Evolutionary conservation across 2,888 invertebrate genomes (phyloP), one percentile per base, ranked within the genome.

Genomic region (Agriotes lineatus): DNA sequence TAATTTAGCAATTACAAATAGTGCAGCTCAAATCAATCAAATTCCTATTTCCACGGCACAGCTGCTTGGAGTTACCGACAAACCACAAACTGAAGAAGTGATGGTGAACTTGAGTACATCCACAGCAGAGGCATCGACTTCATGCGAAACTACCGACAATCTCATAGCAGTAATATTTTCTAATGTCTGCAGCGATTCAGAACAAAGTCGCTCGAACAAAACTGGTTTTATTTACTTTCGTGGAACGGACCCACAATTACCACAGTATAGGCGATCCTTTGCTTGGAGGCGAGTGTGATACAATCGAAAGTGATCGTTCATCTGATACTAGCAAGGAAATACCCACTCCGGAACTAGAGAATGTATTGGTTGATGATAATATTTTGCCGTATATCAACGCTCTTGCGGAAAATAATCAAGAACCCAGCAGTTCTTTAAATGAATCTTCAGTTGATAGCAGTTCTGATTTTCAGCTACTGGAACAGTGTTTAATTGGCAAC

Each of bases 251-350:
- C n/a, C 67, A 67, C 19, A 67, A 67, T 42, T 67, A 62, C 42
- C 62, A 67, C 22, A 67, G 57, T 52, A 57, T 67, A 52, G 66
- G 71, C 14, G 73, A 71, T 45, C 73, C 73, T 2, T 56, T 73
- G 4, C 37, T 73, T 10, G 58, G 67, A 12, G 71, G 67, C 7
- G 60, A 70, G 45, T 70, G 66, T 22, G 63, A 69, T 30, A 62
- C 50, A 16, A 70, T 50, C 22, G 66, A 62, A 54, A 69, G 69
- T 25, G 69, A 65, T 54, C 52, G 45, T 18, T 70, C 67, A 1
- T 14, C 59, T 14, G 42, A 68, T 25, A 33, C 42, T 35, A 37
- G 37, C 50, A 70, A 63, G 57, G 48, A 68, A 52, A 65, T 69
- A 10, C 57, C 68, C 0, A 57, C 50, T 2, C 65, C 67, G 14